Evolutionary conservation across 1,140 invertebrate genomes (phyloP).

Genomic region (Microplitis demolitor): DNA sequence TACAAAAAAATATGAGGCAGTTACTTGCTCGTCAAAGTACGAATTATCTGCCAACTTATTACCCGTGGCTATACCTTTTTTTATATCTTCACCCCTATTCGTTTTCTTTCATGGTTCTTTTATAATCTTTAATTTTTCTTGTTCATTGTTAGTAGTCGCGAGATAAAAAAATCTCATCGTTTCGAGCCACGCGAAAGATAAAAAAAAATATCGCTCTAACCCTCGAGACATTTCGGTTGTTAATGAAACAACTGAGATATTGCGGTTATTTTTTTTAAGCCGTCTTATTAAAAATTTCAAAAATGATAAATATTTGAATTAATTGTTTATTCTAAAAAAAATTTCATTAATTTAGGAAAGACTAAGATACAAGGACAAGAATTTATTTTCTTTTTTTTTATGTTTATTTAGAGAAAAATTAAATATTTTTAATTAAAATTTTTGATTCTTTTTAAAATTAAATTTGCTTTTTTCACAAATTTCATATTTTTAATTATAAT

Average conservation of each 20-base stretch:
- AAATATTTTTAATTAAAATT: too few relatives aligned
- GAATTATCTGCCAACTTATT: slow-evolving; percentile 55
- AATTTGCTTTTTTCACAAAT: too few relatives aligned
- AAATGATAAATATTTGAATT: too few relatives aligned
- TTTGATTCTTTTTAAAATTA: too few relatives aligned
- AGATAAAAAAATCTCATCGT: neutral
- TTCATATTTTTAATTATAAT: too few relatives aligned
- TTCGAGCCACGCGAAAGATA: neutral
- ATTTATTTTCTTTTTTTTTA: too few relatives aligned
- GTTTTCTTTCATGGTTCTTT: slow-evolving; percentile 21
- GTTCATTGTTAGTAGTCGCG: slow-evolving; percentile 17
- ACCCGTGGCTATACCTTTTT: slow-evolving; percentile 45
- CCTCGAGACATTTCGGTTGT: neutral
- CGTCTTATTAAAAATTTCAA: neutral
- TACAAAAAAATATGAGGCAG: slow-evolving; percentile 34
- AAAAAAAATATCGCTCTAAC: slow-evolving; percentile 4
- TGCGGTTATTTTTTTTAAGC: neutral
- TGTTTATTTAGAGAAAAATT: too few relatives aligned
- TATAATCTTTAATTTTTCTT: neutral
- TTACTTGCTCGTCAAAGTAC: slow-evolving; percentile 55
- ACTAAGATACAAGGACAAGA: too few relatives aligned
- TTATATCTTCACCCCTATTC: slow-evolving; percentile 43
- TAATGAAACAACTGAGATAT: slow-evolving; percentile 1
- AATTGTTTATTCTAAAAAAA: too few relatives aligned
- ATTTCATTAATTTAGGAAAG: too few relatives aligned